Evolutionary conservation across 1,140 invertebrate genomes (phyloP).

Genomic region (Drosophila repleta): DNA sequence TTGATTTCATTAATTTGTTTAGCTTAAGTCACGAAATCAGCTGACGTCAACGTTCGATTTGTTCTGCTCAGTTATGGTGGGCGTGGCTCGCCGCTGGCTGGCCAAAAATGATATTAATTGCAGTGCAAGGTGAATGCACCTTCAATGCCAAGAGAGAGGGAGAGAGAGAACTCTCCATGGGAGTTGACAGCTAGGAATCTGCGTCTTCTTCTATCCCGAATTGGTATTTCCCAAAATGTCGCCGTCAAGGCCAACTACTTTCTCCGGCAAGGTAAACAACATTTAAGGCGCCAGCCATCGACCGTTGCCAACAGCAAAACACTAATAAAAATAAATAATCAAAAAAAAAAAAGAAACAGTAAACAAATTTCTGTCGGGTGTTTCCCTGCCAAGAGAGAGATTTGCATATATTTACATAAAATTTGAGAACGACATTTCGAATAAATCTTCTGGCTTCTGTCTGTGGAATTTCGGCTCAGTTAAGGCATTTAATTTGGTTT

Average conservation of each 20-base stretch:
- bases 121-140: slow-evolving; percentile 60
- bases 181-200: not conserved
- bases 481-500: slow-evolving; percentile 51
- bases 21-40: slow-evolving; percentile 21
- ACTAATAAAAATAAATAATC: not conserved
- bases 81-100: slow-evolving; percentile 3
- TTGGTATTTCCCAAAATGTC: slow-evolving; percentile 26
- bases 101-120: slow-evolving; percentile 24
- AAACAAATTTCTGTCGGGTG: slow-evolving; percentile 42
- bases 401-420: slow-evolving; percentile 68
- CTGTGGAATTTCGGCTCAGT: slow-evolving; percentile 33
- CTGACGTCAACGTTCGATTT: slow-evolving; percentile 39
- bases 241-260: slow-evolving; percentile 72
- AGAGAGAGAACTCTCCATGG: too few species aligned
- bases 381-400: slow-evolving; percentile 47
- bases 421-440: slow-evolving; percentile 52
- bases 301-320: slow-evolving; percentile 47
- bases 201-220: slow-evolving; percentile 33
- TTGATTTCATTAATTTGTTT: slow-evolving; percentile 36
- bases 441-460: slow-evolving; percentile 66
- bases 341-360: not conserved
- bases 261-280: slow-evolving; percentile 76
- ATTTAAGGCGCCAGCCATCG: slow-evolving; percentile 65
- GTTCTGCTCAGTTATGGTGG: slow-evolving; percentile 3
- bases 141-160: slow-evolving; percentile 16